These are phyloP conservation scores for Paramisgurnus dabryanus DNA, from an alignment of 2,113 vertebrate genomes.

Conservation along the genomic window DNA sequence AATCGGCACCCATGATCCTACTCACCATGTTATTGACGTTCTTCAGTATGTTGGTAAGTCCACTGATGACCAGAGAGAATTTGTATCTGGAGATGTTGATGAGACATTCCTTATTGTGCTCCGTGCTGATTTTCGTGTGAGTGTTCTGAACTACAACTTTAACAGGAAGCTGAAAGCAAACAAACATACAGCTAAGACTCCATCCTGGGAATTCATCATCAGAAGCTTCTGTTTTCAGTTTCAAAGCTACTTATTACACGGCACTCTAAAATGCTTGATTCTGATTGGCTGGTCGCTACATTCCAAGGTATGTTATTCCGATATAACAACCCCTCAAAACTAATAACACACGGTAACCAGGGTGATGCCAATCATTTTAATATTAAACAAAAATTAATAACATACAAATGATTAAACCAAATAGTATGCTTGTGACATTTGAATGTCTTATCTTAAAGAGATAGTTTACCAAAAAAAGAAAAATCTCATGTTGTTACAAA, in stretches of 20 bases:
- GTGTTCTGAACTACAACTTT: constrained; percentile 94
- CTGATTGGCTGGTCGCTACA: no score
- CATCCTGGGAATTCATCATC: background rate
- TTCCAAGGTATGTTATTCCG: no score
- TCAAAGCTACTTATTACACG: background rate
- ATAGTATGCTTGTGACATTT: no score
- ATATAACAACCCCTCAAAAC: no score
- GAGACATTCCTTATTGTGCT: constrained; percentile 98
- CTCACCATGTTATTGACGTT: constrained; percentile 99
- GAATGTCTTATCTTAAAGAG: no score
- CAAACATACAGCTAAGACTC: background rate
- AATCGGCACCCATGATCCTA: constrained; percentile 5
- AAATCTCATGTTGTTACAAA: no score
- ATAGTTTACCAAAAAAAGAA: no score
- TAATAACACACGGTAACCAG: no score
- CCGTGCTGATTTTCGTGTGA: constrained; percentile 97
- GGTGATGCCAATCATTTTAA: no score
- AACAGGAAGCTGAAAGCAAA: constrained; percentile 85
- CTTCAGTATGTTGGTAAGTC: constrained; percentile 96
- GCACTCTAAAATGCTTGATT: no score
- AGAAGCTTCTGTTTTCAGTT: background rate
- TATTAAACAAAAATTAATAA: no score
- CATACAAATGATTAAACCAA: no score
- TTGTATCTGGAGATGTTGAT: constrained; percentile 99
- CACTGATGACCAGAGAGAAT: constrained; percentile 97